Base-by-base conservation (phyloP, 2,888 invertebrate species). In the Ectemnius continuus region DNA sequence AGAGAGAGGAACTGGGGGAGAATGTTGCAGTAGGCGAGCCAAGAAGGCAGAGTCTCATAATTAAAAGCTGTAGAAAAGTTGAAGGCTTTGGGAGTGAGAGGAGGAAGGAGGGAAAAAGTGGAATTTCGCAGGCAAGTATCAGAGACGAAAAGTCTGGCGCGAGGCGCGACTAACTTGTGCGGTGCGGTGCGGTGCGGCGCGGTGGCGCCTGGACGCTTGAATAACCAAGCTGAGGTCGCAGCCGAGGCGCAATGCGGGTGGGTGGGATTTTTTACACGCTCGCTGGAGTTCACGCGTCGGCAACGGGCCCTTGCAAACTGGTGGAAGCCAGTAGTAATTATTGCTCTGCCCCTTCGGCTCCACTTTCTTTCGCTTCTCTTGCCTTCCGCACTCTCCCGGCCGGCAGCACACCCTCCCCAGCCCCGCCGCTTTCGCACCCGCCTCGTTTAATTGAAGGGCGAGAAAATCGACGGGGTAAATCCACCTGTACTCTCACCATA, bases 121-220 rank as follows among this genome's bases (percentile, higher is more conserved):
- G 76, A 79, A 67, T 80, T 82, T 83, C 80, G 82, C 84, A 76
- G 84, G 23, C 23, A 23, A 23, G 23, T 23, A 23, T 87, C 82
- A 85, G 85, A 81, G 79, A 85, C 85, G 84, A 84, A 86, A 82
- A 84, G 87, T 88, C 87, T 88, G 88, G 78, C 23, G 23, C 23
- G 36, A 36, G 36, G 36, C 85, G 88, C 85, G 85, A 88, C 89
- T 88, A 87, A 87, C 86, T 86, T 81, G 79, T 84, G 82, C 85
- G 80, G 23, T 23, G 23, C 23, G 23, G 23, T 23, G 23, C 23
- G 23, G 79, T 84, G 82, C 85, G 80, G 23, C 3, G 23, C 23
- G 23, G 85, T 88, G 89, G 89, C 89, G 89, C 88, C 88, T 88
- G 85, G 85, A 87, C 87, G 89, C 89, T 85, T 87, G 88, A 89